A percentile compares a stretch with the other conserved stretches of the same genome.
These are phyloP conservation scores for Anguilla megastoma DNA, from an alignment of 2,797 vertebrate genomes.

Conservation along the genomic window DNA sequence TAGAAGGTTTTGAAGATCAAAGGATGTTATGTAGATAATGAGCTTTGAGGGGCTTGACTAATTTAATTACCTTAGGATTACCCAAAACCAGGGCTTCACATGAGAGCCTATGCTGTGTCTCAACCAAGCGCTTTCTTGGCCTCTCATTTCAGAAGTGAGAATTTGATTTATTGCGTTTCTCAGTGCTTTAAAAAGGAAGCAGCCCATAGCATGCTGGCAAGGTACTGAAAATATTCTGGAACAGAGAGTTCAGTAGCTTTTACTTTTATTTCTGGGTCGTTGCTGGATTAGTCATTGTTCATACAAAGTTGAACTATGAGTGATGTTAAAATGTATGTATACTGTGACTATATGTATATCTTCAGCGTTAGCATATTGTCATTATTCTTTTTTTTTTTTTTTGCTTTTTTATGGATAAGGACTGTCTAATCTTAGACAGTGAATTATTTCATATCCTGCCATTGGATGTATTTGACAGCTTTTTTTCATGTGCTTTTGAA, in stretches of 20 bases:
- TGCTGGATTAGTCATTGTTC: not conserved
- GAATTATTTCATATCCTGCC: not conserved
- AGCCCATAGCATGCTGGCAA: not conserved
- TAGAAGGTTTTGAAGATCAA: conserved; percentile 10
- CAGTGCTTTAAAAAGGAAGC: not conserved
- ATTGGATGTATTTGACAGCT: not conserved
- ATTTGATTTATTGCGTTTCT: not conserved
- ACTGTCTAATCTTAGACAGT: not conserved
- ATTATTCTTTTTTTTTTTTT: not conserved
- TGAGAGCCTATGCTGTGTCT: conserved; percentile 5
- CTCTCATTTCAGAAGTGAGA: not conserved
- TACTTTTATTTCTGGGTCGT: not conserved
- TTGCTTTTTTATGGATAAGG: not conserved
- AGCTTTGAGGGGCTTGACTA: conserved; percentile 12
- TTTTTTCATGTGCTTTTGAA: not conserved
- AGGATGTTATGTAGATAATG: not conserved
- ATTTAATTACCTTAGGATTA: conserved; percentile 12
- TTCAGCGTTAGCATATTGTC: not conserved
- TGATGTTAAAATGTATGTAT: not conserved
- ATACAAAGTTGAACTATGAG: not conserved
- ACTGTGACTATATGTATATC: not conserved
- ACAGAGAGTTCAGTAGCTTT: not conserved
- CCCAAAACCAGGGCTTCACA: conserved; percentile 6
- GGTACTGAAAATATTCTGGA: not conserved
- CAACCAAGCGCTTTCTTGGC: not conserved